Evolutionary conservation across 2,888 invertebrate genomes (phyloP).

Genomic region (Tetropium fuscum): DNA sequence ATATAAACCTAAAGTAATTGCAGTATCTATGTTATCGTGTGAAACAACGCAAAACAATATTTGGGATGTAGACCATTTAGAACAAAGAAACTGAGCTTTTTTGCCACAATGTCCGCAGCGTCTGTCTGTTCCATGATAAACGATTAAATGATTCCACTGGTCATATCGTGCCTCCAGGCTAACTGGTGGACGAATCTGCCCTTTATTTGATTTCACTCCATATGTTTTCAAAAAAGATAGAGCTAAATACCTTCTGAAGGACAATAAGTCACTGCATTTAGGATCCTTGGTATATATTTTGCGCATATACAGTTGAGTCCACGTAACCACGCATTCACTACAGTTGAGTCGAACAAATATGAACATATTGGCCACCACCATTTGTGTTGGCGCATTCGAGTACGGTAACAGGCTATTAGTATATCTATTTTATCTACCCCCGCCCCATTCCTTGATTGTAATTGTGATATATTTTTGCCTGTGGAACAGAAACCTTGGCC

Average conservation of each 20-base stretch:
- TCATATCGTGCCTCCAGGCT: too few species aligned
- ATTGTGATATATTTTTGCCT: neutral
- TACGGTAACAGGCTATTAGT: constrained; percentile 3
- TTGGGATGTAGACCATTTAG: constrained; percentile 2
- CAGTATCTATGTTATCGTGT: neutral
- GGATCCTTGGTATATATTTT: constrained; percentile 3
- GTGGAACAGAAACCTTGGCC: constrained; percentile 1
- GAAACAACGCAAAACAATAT: neutral
- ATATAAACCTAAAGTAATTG: too few species aligned
- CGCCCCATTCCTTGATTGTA: constrained; percentile 7
- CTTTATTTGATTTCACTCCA: neutral
- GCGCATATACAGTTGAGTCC: constrained; percentile 5
- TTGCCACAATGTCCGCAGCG: neutral
- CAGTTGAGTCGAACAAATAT: constrained; percentile 10
- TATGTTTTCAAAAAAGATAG: neutral
- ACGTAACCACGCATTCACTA: constrained; percentile 7
- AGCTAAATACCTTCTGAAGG: neutral
- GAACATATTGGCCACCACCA: constrained; percentile 17
- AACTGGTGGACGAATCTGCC: neutral
- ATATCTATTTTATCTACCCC: constrained; percentile 9
- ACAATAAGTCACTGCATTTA: neutral
- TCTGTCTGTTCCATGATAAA: too few species aligned
- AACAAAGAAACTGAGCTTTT: neutral
- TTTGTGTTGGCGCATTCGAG: constrained; percentile 10
- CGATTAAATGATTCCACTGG: too few species aligned